A percentile compares a stretch with the other conserved stretches of the same genome.
Evolutionary conservation across 1,140 invertebrate species (phyloP).

Genomic region (Aphelinus certus): DNA sequence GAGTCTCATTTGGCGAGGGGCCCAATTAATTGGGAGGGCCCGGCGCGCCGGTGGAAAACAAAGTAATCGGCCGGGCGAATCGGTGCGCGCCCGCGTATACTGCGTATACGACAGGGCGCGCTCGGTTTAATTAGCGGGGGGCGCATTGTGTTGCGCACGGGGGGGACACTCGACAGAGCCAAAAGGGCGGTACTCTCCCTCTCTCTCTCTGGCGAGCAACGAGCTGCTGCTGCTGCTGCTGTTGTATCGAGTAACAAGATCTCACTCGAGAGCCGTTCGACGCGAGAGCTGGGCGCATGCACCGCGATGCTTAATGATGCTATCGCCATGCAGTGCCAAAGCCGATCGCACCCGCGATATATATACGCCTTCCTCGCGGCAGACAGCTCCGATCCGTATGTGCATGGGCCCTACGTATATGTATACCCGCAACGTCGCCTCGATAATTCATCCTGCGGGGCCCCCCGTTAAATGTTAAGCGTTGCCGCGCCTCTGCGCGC

Average conservation of each 20-base stretch:
- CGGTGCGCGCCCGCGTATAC: slow-evolving; percentile 48
- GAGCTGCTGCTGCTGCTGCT: slow-evolving; percentile 32
- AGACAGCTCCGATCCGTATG: neutral
- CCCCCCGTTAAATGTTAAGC: too few relatives aligned
- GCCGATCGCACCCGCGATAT: slow-evolving; percentile 63
- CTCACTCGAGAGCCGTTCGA: slow-evolving; percentile 59
- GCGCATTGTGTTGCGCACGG: slow-evolving; percentile 55
- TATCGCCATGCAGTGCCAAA: slow-evolving; percentile 66
- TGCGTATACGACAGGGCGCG: neutral
- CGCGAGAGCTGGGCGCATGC: slow-evolving; percentile 37
- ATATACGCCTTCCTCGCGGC: slow-evolving; percentile 33
- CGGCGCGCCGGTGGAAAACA: slow-evolving; percentile 52
- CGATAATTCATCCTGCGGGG: too few relatives aligned
- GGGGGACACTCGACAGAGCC: slow-evolving; percentile 45
- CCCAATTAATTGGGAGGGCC: too few relatives aligned
- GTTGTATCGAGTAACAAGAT: slow-evolving; percentile 64
- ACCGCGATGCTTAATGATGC: slow-evolving; percentile 62
- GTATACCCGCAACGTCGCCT: too few relatives aligned
- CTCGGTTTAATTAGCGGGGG: slow-evolving; percentile 62
- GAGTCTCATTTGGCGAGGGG: too few relatives aligned
- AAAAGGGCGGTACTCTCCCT: slow-evolving; percentile 37
- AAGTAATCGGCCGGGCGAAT: slow-evolving; percentile 64
- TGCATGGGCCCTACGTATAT: too few relatives aligned
- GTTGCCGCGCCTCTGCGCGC: too few relatives aligned
- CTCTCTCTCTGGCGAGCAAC: slow-evolving; percentile 1